Evolutionary conservation across 1,140 invertebrate species (phyloP).

Genomic region (Zophobas atratus): DNA sequence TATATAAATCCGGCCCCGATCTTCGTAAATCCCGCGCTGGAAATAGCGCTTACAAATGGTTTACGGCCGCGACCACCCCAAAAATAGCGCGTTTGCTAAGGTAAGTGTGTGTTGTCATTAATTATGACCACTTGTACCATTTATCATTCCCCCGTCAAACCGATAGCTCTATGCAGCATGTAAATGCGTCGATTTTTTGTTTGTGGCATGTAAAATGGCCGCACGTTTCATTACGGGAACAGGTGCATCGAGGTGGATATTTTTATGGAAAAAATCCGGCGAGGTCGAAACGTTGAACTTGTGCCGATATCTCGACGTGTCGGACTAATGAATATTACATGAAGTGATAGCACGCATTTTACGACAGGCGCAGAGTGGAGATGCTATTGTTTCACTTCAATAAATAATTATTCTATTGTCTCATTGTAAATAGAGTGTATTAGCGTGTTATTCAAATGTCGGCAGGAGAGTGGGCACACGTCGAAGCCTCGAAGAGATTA

Average conservation of each 20-base stretch:
- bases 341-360: conserved; percentile 3
- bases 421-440: conserved; percentile 29
- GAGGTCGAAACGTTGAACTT: conserved; percentile 10
- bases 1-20: too few species aligned
- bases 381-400: conserved; percentile 38
- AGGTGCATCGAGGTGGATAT: background rate
- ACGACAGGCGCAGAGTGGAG: conserved; percentile 12
- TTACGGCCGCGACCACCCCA: conserved; percentile 14
- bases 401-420: conserved; percentile 40
- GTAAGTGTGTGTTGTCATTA: conserved; percentile 20
- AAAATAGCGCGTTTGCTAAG: conserved; percentile 24
- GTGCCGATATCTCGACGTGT: background rate
- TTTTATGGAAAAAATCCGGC: conserved; percentile 1
- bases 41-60: conserved; percentile 20
- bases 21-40: conserved; percentile 3
- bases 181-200: conserved; percentile 3
- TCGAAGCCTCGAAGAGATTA: background rate
- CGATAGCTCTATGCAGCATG: background rate
- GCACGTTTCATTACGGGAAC: conserved; percentile 13
- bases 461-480: conserved; percentile 21
- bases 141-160: conserved; percentile 16
- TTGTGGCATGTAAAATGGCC: background rate
- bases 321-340: conserved; percentile 36
- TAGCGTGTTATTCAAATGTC: conserved; percentile 39
- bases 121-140: conserved; percentile 15